A percentile compares a stretch with the other conserved stretches of the same genome.
Conservation (phyloP, 2,113 vertebrate genomes). For the Cyphomyrus plagiostoma region DNA sequence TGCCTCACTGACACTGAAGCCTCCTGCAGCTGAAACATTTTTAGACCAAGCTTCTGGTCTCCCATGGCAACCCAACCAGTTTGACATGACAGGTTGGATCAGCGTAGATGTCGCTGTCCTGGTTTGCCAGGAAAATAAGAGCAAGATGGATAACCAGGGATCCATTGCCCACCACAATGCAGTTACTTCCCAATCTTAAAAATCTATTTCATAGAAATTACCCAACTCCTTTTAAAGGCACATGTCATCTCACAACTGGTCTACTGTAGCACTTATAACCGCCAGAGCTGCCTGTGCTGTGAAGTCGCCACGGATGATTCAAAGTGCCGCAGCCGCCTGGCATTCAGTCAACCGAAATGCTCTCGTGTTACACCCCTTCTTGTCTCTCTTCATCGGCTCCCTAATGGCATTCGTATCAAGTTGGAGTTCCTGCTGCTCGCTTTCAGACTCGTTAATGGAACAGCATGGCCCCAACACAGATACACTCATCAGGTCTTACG, state of each 20-base stretch:
- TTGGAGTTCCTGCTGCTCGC: neutral
- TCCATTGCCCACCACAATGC: neutral
- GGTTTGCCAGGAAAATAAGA: neutral
- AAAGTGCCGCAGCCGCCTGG: neutral
- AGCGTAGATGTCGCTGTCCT: neutral
- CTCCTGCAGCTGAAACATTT: neutral
- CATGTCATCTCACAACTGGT: neutral
- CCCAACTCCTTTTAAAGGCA: neutral
- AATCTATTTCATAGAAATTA: neutral
- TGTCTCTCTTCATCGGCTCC: neutral
- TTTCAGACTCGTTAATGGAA: neutral
- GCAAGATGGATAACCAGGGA: neutral
- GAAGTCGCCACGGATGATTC: neutral
- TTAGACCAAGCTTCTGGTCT: neutral
- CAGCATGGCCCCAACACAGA: neutral
- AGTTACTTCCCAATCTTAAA: neutral
- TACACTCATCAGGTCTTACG: neutral
- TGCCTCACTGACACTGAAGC: neutral
- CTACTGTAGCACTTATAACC: neutral
- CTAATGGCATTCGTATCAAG: neutral
- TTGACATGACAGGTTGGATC: neutral
- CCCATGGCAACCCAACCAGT: neutral
- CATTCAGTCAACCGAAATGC: neutral
- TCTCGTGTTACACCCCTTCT: neutral
- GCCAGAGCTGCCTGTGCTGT: neutral